phyloP scores from a whole-genome alignment of 2,888 invertebrate species.

The Papilio demoleus region DNA sequence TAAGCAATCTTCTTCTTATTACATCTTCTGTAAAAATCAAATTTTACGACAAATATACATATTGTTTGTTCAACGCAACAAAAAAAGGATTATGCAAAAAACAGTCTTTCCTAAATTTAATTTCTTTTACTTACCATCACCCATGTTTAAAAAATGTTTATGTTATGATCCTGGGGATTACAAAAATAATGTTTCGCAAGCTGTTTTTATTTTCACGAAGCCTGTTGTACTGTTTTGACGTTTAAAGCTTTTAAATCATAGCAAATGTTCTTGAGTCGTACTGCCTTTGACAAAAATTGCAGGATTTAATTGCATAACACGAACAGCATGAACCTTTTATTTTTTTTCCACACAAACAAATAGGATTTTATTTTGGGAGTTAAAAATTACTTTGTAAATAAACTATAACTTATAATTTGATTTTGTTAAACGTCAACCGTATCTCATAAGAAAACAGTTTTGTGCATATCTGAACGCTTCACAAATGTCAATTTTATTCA shows the following conservation, averaged over 20 bases:
- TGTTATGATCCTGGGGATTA: neutral
- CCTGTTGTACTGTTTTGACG: neutral
- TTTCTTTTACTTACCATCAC: constrained; percentile 49
- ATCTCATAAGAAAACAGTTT: too few relatives aligned
- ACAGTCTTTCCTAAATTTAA: neutral
- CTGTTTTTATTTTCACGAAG: neutral
- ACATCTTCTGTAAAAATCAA: constrained; percentile 90
- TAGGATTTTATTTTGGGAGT: too few relatives aligned
- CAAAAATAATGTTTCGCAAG: neutral
- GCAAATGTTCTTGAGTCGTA: neutral
- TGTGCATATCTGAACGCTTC: neutral
- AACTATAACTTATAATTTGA: too few relatives aligned
- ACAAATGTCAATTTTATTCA: constrained; percentile 51
- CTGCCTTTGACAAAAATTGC: neutral
- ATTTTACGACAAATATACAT: neutral
- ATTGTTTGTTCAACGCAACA: neutral
- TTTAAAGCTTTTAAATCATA: neutral
- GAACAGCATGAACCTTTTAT: too few relatives aligned
- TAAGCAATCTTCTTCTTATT: constrained; percentile 93
- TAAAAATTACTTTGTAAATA: too few relatives aligned
- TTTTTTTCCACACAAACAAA: too few relatives aligned
- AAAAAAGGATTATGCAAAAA: neutral
- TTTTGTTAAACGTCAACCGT: too few relatives aligned
- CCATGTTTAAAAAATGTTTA: constrained; percentile 46
- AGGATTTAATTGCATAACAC: too few relatives aligned